phyloP scores from a whole-genome alignment of 2,888 invertebrate species.

The Byasa hedistus region DNA sequence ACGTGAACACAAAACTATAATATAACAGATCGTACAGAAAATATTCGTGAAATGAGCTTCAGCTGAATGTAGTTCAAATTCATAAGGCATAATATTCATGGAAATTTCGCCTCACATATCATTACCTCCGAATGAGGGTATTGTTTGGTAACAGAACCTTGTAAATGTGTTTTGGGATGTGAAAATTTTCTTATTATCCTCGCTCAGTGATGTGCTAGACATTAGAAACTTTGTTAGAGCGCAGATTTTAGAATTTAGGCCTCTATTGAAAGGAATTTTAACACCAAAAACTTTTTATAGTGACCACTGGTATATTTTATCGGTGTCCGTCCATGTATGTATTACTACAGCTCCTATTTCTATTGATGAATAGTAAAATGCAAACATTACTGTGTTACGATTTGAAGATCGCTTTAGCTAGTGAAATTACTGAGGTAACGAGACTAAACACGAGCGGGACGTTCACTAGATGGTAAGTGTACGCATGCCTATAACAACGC shows the following conservation, averaged over 20 bases:
- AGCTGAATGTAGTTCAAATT: conserved; percentile 12
- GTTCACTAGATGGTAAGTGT: too few species aligned
- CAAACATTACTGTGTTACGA: too few species aligned
- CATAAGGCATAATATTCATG: conserved; percentile 21
- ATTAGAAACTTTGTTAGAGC: background rate
- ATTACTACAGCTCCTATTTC: too few species aligned
- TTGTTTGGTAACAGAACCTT: conserved; percentile 15
- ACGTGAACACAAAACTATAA: too few species aligned
- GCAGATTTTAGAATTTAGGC: background rate
- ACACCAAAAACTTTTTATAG: too few species aligned
- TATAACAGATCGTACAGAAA: background rate
- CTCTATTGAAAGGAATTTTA: background rate
- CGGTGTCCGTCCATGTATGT: too few species aligned
- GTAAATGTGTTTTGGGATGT: conserved; percentile 16
- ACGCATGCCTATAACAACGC: too few species aligned
- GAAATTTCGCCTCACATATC: conserved; percentile 21
- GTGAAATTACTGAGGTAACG: too few species aligned
- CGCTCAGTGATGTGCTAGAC: background rate
- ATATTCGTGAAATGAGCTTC: conserved; percentile 4
- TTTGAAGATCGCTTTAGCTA: too few species aligned
- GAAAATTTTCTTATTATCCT: conserved; percentile 6
- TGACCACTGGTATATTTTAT: too few species aligned
- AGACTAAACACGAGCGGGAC: too few species aligned
- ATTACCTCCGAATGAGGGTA: conserved; percentile 18
- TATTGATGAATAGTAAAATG: too few species aligned